Evolutionary conservation across 2,888 invertebrate species (phyloP).

Genomic region (Sclerodermus sp.): DNA sequence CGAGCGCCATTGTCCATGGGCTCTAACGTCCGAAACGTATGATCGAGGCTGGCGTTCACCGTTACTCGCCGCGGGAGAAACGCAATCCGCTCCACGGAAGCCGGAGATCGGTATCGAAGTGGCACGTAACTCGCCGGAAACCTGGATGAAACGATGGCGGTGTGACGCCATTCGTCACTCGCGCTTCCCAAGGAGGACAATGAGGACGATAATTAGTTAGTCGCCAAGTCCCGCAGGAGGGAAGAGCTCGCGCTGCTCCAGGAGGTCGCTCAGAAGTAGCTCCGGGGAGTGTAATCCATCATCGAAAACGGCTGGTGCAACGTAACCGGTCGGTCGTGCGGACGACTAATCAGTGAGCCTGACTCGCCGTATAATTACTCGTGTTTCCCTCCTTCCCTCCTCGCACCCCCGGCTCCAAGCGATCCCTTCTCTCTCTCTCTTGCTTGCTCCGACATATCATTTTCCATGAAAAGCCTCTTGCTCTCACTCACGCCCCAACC

Average conservation of each 20-base stretch:
- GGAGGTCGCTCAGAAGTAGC: conserved; percentile 41
- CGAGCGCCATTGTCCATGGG: too few relatives aligned
- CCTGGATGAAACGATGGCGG: too few relatives aligned
- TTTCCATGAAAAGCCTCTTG: not conserved
- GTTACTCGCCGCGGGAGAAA: too few relatives aligned
- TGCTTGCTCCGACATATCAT: conserved; percentile 8
- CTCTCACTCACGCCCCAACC: not conserved
- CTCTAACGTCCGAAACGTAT: too few relatives aligned
- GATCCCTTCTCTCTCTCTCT: conserved; percentile 16
- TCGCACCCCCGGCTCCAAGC: conserved; percentile 14
- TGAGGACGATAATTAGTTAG: conserved; percentile 37
- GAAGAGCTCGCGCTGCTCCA: conserved; percentile 7
- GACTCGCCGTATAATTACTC: conserved; percentile 43
- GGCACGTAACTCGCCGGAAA: too few relatives aligned
- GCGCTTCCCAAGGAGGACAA: conserved; percentile 15
- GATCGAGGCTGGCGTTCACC: too few relatives aligned
- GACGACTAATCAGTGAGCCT: conserved; percentile 40
- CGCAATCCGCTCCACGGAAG: conserved; percentile 5
- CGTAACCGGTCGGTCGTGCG: conserved; percentile 38
- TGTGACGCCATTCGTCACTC: too few relatives aligned
- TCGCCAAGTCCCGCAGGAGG: conserved; percentile 19
- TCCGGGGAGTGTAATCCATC: conserved; percentile 47
- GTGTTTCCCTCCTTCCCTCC: conserved; percentile 13
- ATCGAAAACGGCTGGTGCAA: conserved; percentile 45
- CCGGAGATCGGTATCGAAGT: conserved; percentile 6